Conservation (phyloP, 2,888 invertebrate genomes). For the Epirrhoe alternata region DNA sequence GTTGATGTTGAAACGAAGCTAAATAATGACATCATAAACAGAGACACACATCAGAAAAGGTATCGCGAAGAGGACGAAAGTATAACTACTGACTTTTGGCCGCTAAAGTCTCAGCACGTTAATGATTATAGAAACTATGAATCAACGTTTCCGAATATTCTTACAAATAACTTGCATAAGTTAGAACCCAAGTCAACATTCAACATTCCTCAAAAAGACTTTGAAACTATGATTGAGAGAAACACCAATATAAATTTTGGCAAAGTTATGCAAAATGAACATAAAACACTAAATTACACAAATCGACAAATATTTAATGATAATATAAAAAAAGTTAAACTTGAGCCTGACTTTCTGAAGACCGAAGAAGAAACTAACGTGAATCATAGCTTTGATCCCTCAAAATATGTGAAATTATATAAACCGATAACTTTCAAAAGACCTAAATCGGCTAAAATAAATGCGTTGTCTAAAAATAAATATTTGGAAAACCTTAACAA, state of each 20-base stretch:
- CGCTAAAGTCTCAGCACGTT: no score
- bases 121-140: no score
- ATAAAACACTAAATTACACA: slow-evolving; percentile 26
- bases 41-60: no score
- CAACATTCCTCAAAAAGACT: slow-evolving; percentile 21
- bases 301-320: slow-evolving; percentile 12
- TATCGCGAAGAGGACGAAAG: no score
- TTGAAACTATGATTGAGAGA: neutral
- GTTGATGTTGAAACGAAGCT: no score
- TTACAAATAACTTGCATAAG: no score
- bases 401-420: neutral
- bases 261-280: slow-evolving; percentile 45
- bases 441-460: neutral
- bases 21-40: no score
- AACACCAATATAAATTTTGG: slow-evolving; percentile 23
- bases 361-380: slow-evolving; percentile 37
- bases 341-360: slow-evolving; percentile 44
- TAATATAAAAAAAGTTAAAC: slow-evolving; percentile 33
- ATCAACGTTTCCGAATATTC: no score
- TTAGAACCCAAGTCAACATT: slow-evolving; percentile 14
- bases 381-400: neutral
- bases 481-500: slow-evolving; percentile 10
- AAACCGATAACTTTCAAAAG: slow-evolving; percentile 2
- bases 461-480: slow-evolving; percentile 2
- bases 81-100: no score